phyloP scores from a whole-genome alignment of 2,113 vertebrate genomes.

The Dendrocopos noguchii region DNA sequence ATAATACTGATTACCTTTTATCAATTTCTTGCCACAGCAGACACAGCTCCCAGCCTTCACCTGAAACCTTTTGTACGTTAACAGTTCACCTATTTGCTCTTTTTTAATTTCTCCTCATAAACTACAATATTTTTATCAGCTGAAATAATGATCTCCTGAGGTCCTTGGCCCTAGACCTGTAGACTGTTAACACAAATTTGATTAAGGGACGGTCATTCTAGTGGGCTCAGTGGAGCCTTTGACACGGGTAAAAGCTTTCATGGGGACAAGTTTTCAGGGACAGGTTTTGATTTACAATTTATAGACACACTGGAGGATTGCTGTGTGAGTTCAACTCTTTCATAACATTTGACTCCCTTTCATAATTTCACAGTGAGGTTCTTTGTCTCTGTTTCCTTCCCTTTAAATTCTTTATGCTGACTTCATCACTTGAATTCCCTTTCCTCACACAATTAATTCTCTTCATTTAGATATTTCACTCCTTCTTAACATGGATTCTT shows the following conservation, averaged over 20 bases:
- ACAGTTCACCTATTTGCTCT: neutral
- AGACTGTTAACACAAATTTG: constrained; percentile 20
- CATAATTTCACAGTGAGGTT: neutral
- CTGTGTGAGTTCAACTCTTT: neutral
- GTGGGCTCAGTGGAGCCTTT: neutral
- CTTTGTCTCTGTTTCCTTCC: neutral
- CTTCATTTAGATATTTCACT: neutral
- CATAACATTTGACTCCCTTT: neutral
- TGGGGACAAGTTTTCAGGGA: neutral
- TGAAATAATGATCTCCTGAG: neutral
- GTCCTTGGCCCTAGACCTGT: neutral
- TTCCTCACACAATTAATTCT: constrained; percentile 32
- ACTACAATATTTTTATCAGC: neutral
- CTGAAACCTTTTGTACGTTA: neutral
- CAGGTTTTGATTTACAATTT: neutral
- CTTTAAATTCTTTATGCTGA: neutral
- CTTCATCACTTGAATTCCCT: neutral
- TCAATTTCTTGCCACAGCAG: neutral
- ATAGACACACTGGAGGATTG: neutral
- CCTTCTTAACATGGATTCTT: neutral
- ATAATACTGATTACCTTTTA: neutral
- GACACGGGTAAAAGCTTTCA: constrained; percentile 5
- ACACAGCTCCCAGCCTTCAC: neutral
- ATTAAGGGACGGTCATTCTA: neutral
- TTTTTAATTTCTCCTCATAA: constrained; percentile 9